Evolutionary conservation across 2,797 vertebrate species (phyloP).

Genomic region (Denticeps clupeoides): DNA sequence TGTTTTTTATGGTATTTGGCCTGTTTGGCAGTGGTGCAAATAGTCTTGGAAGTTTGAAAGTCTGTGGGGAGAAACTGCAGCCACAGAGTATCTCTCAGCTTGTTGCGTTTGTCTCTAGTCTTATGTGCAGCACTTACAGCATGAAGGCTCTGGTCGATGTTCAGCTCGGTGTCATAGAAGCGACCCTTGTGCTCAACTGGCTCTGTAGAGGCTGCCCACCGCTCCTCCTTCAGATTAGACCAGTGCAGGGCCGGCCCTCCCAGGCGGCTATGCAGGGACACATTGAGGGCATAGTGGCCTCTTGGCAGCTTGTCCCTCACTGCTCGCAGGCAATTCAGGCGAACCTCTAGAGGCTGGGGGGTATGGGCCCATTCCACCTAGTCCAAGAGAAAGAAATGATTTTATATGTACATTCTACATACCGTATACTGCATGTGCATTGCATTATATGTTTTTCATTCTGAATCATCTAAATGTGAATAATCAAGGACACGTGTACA

Average conservation of each 20-base stretch:
- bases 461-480: too few relatives aligned
- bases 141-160: constrained; percentile 66
- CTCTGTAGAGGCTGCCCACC: constrained; percentile 41
- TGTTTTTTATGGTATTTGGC: too few relatives aligned
- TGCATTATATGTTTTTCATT: too few relatives aligned
- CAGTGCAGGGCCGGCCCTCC: constrained; percentile 52
- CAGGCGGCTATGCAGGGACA: constrained; percentile 61
- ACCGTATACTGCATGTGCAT: too few relatives aligned
- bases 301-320: constrained; percentile 76
- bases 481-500: too few relatives aligned
- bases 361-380: constrained; percentile 46
- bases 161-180: constrained; percentile 66
- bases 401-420: too few relatives aligned
- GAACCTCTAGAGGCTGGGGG: constrained; percentile 62
- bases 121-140: constrained; percentile 63
- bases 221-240: constrained; percentile 40
- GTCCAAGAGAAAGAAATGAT: not conserved
- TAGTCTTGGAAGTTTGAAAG: too few relatives aligned
- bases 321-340: constrained; percentile 66
- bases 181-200: constrained; percentile 62
- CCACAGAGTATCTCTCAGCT: too few relatives aligned
- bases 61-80: too few relatives aligned
- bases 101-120: too few relatives aligned
- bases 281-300: constrained; percentile 66
- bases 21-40: too few relatives aligned